These are phyloP conservation scores for Cyclina sinensis DNA, from an alignment of 1,140 invertebrate genomes.

Conservation along the genomic window DNA sequence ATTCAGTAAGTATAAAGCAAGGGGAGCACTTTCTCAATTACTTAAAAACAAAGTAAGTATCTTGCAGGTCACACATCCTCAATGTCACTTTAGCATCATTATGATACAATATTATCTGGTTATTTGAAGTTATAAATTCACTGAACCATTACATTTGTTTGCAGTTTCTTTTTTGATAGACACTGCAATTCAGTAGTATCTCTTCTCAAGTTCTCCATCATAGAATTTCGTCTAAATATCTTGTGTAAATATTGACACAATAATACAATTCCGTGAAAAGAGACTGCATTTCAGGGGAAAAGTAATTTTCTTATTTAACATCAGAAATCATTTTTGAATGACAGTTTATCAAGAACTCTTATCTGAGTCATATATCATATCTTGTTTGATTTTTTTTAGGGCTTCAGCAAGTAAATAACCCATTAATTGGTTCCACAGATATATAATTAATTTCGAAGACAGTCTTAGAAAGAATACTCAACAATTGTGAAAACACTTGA, in stretches of 20 bases:
- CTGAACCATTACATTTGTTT: no score
- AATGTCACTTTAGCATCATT: no score
- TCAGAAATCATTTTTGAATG: neutral
- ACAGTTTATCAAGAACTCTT: neutral
- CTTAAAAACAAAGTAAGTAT: no score
- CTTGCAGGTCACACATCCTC: no score
- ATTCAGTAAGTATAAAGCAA: no score
- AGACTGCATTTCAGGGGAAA: neutral
- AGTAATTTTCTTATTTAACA: neutral
- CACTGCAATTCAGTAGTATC: constrained; percentile 1
- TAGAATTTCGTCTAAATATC: neutral
- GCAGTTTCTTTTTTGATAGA: constrained; percentile 1
- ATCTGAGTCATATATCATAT: constrained; percentile 3
- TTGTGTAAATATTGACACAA: neutral
- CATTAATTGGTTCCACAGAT: neutral
- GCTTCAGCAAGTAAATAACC: neutral
- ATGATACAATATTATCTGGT: no score
- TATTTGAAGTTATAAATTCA: no score
- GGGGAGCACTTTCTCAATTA: no score
- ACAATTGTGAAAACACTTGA: no score
- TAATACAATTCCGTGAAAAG: neutral
- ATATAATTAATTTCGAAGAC: neutral
- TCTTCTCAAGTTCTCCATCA: neutral
- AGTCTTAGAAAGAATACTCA: neutral
- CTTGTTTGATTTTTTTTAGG: neutral